phyloP scores from a whole-genome alignment of 2,888 invertebrate genomes.

The Ormia ochracea region DNA sequence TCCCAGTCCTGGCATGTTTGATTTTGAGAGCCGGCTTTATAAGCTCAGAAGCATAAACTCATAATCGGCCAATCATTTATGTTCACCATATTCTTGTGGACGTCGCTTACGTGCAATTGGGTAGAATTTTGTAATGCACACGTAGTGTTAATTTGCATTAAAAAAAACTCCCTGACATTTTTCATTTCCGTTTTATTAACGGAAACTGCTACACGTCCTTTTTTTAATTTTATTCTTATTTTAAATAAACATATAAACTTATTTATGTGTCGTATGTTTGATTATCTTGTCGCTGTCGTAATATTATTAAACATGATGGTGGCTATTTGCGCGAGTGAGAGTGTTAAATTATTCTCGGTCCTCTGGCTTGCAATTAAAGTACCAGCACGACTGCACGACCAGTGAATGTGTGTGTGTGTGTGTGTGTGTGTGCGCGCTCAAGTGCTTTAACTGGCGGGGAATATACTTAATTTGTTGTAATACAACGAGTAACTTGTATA shows the following conservation, averaged over 20 bases:
- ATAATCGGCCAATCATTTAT: too few relatives aligned
- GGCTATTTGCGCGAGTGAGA: not conserved
- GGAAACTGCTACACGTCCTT: slow-evolving; percentile 15
- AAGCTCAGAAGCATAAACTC: too few relatives aligned
- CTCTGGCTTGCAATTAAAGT: slow-evolving; percentile 21
- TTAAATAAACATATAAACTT: not conserved
- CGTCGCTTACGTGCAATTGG: not conserved
- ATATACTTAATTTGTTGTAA: slow-evolving; percentile 47
- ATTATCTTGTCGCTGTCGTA: slow-evolving; percentile 28
- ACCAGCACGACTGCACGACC: not conserved
- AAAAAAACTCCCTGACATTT: not conserved
- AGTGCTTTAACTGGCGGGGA: slow-evolving; percentile 11
- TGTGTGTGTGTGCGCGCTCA: not conserved
- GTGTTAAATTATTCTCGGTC: slow-evolving; percentile 16
- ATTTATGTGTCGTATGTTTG: slow-evolving; percentile 17
- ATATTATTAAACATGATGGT: slow-evolving; percentile 33
- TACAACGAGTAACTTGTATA: slow-evolving; percentile 38
- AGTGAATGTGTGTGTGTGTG: too few relatives aligned
- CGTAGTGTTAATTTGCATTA: not conserved
- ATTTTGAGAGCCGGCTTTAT: too few relatives aligned
- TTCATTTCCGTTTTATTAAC: not conserved
- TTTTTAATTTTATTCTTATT: slow-evolving; percentile 3
- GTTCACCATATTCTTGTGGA: too few relatives aligned
- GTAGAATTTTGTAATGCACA: not conserved
- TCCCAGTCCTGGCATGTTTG: too few relatives aligned